phyloP scores from a whole-genome alignment of 2,888 invertebrate genomes.

The Pammene fasciana region DNA sequence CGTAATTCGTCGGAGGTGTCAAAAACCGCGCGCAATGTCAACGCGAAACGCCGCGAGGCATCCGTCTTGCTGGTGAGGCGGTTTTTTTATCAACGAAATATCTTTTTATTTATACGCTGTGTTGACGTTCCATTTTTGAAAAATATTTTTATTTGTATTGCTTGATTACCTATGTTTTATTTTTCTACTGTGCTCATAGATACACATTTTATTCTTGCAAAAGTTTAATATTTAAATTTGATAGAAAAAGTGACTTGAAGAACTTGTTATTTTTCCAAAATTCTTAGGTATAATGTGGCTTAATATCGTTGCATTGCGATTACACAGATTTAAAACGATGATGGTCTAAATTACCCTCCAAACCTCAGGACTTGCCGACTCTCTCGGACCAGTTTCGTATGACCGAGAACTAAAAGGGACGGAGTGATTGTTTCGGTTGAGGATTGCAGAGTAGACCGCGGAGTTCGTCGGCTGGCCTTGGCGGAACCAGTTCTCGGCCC shows the following conservation, averaged over 20 bases:
- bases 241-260: too few species aligned
- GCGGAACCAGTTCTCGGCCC: constrained; percentile 80
- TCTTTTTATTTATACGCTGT: constrained; percentile 23
- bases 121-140: constrained; percentile 15
- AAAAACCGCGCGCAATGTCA: constrained; percentile 57
- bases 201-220: too few species aligned
- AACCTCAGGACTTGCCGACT: background rate
- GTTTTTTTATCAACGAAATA: constrained; percentile 41
- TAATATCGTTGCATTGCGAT: constrained; percentile 19
- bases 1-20: constrained; percentile 55
- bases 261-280: too few species aligned
- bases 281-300: background rate
- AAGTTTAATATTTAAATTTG: too few species aligned
- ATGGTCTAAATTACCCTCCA: background rate
- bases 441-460: constrained; percentile 41
- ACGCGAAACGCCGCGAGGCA: constrained; percentile 49
- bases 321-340: constrained; percentile 15
- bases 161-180: too few species aligned
- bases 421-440: constrained; percentile 13
- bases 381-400: constrained; percentile 14
- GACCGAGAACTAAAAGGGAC: constrained; percentile 9
- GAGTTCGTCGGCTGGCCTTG: constrained; percentile 82
- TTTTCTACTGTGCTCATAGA: too few species aligned
- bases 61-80: constrained; percentile 48
- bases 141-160: background rate